Base-by-base conservation (phyloP, 2,113 vertebrate species). In the Melanerpes formicivorus region DNA sequence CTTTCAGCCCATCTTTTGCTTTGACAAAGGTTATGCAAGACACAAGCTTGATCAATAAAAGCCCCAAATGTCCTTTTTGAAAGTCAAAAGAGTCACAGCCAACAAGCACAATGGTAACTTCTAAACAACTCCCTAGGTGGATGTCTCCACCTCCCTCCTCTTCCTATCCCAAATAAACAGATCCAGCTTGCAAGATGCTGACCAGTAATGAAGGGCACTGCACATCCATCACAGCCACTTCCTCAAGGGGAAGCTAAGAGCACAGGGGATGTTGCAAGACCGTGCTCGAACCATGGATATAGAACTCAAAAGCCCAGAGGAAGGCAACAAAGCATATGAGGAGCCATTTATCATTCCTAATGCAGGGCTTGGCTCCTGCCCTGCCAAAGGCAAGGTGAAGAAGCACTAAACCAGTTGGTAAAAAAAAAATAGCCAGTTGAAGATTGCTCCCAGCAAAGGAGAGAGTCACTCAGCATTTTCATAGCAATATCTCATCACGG, bases 21-120 rank as follows among this genome's bases (percentile, higher is more conserved):
- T 84, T 64, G 69, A 82, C 81, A 90, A 90, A 77, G 71, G 16
- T 44, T 80, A 77, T 77, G 65, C 25, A 54, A 95, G 62, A 85
- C 44, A 83, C 3, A 77, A 65, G 83, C 55, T 72, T 74, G 26
- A 80, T 87, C 89, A 91, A 80, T 34, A 89, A 84, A 95, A 94
- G 26, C 50, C 66, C 22, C 23, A 88, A 67, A 91, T 81, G 80
- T 81, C 92, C 81, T 84, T 87, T 88, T 62, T 29, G 40, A 67
- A 92, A 96, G 48, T 82, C 80, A 69, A 74, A 92, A 67, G 87
- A 89, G 52, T 77, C 72, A 77, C 26, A 69, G 44, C 14, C 5
- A 27, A 67, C 52, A 50, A 93, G 54, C 48, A 87, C 44, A 69
- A 27, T 44, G 16, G 50, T 44, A 87, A 80, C 82, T 86, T 52